phyloP scores from a whole-genome alignment of 2,888 invertebrate species.

The Plagodis dolabraria region DNA sequence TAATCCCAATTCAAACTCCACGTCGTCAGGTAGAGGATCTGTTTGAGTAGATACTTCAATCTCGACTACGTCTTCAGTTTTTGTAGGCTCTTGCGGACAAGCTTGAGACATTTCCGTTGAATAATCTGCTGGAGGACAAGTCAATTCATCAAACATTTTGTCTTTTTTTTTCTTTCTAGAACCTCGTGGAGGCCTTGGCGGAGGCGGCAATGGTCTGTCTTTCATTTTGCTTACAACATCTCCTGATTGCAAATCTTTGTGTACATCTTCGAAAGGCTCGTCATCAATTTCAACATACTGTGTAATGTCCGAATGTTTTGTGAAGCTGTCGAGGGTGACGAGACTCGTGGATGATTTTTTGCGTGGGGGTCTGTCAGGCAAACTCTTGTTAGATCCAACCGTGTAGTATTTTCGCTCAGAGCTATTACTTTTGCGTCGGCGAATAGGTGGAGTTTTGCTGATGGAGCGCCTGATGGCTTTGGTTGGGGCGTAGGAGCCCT shows the following conservation, averaged over 20 bases:
- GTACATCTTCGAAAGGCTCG: constrained; percentile 83
- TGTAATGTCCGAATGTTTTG: constrained; percentile 76
- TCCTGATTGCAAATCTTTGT: constrained; percentile 89
- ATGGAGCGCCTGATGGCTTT: constrained; percentile 83
- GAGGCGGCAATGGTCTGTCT: constrained; percentile 93
- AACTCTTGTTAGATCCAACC: constrained; percentile 75
- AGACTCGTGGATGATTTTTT: constrained; percentile 85
- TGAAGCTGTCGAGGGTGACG: constrained; percentile 80
- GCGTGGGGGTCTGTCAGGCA: constrained; percentile 87
- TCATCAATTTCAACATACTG: constrained; percentile 87
- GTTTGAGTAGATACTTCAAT: constrained; percentile 93
- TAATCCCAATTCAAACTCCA: constrained; percentile 86
- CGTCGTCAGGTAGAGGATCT: constrained; percentile 92
- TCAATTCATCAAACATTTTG: constrained; percentile 48
- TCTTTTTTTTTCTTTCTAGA: constrained; percentile 71
- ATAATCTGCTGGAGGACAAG: constrained; percentile 38
- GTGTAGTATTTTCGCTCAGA: constrained; percentile 89
- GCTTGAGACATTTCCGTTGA: constrained; percentile 42
- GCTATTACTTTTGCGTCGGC: constrained; percentile 77
- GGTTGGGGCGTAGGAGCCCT: constrained; percentile 87
- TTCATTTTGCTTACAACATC: constrained; percentile 93
- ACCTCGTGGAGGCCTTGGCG: constrained; percentile 92
- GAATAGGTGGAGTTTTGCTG: constrained; percentile 78
- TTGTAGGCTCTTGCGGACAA: constrained; percentile 44
- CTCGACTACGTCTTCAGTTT: constrained; percentile 80